phyloP scores from a whole-genome alignment of 2,797 vertebrate genomes.

The Meda fulgida region DNA sequence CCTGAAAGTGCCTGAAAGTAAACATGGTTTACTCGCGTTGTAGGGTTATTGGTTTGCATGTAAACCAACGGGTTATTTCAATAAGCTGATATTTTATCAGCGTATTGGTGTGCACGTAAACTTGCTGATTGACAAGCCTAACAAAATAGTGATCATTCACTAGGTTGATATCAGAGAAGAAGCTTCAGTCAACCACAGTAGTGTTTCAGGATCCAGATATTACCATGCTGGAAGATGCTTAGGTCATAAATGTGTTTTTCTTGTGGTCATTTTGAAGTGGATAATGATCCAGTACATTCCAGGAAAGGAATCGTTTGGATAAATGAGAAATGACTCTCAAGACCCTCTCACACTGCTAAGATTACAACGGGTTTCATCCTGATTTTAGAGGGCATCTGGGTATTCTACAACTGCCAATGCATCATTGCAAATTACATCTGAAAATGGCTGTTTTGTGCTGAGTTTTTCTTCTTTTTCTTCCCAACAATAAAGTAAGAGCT shows the following conservation, averaged over 20 bases:
- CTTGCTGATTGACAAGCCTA: not conserved
- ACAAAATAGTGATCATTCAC: slow-evolving; percentile 9
- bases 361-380: not conserved
- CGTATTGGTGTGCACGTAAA: not conserved
- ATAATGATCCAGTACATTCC: slow-evolving; percentile 15
- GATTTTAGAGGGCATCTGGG: slow-evolving; percentile 17
- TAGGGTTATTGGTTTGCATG: too few relatives aligned
- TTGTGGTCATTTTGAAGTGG: slow-evolving; percentile 2
- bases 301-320: not conserved
- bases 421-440: not conserved
- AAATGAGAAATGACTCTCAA: slow-evolving; percentile 27
- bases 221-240: not conserved
- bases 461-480: not conserved
- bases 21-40: too few relatives aligned
- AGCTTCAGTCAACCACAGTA: not conserved
- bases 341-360: not conserved
- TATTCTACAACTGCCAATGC: slow-evolving; percentile 1
- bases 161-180: slow-evolving; percentile 11
- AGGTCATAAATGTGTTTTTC: not conserved
- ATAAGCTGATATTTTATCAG: too few relatives aligned
- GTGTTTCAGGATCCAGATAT: not conserved
- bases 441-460: slow-evolving; percentile 10
- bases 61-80: too few relatives aligned
- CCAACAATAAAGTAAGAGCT: not conserved
- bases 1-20: not conserved